Evolutionary conservation across 2,113 vertebrate genomes (phyloP).

Genomic region (Bambusicola thoracicus): DNA sequence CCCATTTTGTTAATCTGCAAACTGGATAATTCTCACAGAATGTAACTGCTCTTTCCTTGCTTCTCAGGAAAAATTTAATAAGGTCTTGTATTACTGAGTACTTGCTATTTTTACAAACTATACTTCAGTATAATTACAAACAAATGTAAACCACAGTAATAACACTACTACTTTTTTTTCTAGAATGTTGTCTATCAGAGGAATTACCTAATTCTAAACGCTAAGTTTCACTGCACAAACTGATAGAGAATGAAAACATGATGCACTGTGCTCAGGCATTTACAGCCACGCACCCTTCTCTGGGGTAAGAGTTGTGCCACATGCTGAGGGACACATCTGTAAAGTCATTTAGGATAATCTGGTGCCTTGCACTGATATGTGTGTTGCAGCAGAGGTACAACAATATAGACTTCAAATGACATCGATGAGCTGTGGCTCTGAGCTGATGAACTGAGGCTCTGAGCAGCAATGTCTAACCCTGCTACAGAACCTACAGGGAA

Average conservation of each 20-base stretch:
- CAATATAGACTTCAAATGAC: not conserved
- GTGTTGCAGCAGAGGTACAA: not conserved
- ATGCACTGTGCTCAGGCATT: not conserved
- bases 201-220: not conserved
- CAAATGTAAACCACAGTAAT: not conserved
- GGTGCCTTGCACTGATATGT: not conserved
- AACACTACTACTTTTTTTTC: not conserved
- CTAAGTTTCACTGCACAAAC: not conserved
- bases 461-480: not conserved
- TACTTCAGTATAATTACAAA: not conserved
- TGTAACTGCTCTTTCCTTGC: not conserved
- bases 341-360: not conserved
- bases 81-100: not conserved
- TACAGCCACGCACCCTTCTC: not conserved
- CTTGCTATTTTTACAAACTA: slow-evolving; percentile 18
- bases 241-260: not conserved
- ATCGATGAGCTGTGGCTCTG: not conserved
- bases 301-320: not conserved
- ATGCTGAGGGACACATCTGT: not conserved
- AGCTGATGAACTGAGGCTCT: not conserved
- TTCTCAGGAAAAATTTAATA: slow-evolving; percentile 14
- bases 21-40: slow-evolving; percentile 33
- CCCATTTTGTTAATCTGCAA: slow-evolving; percentile 66
- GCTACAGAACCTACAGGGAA: not conserved
- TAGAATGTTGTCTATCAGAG: not conserved